A percentile compares a stretch with the other conserved stretches of the same genome.
phyloP scores from a whole-genome alignment of 2,888 invertebrate genomes.

The Drosophila ezoana region DNA sequence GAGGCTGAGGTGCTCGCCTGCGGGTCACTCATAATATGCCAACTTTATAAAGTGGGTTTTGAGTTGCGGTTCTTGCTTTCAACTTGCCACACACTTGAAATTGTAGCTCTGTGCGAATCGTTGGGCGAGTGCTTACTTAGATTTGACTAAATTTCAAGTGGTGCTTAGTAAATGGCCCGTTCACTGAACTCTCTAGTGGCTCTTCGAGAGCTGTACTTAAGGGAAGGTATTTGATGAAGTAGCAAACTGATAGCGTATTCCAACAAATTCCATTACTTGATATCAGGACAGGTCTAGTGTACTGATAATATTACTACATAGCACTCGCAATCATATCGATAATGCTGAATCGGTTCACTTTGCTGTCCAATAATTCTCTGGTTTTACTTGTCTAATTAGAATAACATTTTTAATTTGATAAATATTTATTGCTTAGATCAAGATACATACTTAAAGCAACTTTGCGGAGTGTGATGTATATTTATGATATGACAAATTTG shows the following conservation, averaged over 20 bases:
- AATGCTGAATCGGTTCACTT: constrained; percentile 11
- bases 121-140: constrained; percentile 22
- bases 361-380: constrained; percentile 4
- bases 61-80: constrained; percentile 36
- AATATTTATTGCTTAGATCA: constrained; percentile 29
- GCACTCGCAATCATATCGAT: constrained; percentile 4
- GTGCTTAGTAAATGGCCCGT: constrained; percentile 42
- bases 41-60: constrained; percentile 56
- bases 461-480: not conserved
- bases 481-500: constrained; percentile 8
- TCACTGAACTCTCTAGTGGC: constrained; percentile 52
- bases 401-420: constrained; percentile 3
- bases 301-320: constrained; percentile 19
- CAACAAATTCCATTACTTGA: constrained; percentile 13
- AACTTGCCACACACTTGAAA: constrained; percentile 40
- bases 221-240: constrained; percentile 8
- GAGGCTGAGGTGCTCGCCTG: constrained; percentile 54
- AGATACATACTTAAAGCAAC: constrained; percentile 9
- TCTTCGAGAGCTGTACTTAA: constrained; percentile 23
- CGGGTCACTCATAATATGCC: constrained; percentile 60
- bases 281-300: constrained; percentile 7
- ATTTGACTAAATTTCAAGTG: constrained; percentile 50
- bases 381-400: constrained; percentile 25
- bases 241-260: constrained; percentile 26
- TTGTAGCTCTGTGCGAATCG: constrained; percentile 39